These are phyloP conservation scores for Heliothis subflexa DNA, from an alignment of 1,140 invertebrate genomes.

Conservation along the genomic window DNA sequence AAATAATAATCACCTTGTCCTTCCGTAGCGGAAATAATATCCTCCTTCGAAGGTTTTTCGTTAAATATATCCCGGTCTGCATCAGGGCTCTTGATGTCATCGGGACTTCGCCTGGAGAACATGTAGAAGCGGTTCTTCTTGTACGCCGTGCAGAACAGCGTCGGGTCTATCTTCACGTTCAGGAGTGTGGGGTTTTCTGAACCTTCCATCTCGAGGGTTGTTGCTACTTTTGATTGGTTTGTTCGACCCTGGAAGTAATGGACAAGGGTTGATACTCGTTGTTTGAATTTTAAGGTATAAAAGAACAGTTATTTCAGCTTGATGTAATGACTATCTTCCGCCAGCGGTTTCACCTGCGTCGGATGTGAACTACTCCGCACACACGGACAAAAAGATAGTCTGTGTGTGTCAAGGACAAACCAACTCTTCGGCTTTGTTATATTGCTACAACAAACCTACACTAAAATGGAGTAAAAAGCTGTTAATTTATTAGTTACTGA, in stretches of 20 bases:
- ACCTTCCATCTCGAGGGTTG: slow-evolving; percentile 97
- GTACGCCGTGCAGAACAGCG: slow-evolving; percentile 97
- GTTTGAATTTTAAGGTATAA: no score
- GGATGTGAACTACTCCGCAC: no score
- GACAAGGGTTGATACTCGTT: neutral
- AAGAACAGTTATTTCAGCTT: no score
- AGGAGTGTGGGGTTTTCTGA: slow-evolving; percentile 98
- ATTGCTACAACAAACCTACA: no score
- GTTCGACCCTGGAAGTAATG: slow-evolving; percentile 88
- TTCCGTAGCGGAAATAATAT: slow-evolving; percentile 98
- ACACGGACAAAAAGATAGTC: no score
- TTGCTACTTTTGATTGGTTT: slow-evolving; percentile 92
- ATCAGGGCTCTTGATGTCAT: slow-evolving; percentile 94
- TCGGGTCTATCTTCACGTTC: slow-evolving; percentile 93
- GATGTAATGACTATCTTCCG: no score
- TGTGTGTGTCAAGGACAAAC: no score
- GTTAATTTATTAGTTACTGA: no score
- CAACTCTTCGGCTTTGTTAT: no score
- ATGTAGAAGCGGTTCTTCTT: slow-evolving; percentile 97
- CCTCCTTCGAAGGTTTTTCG: slow-evolving; percentile 99
- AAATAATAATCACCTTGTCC: no score
- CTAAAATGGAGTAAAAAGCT: no score
- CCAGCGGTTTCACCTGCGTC: no score
- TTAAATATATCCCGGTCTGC: slow-evolving; percentile 98
- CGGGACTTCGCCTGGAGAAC: slow-evolving; percentile 95